A percentile compares a stretch with the other conserved stretches of the same genome.
These are phyloP conservation scores for Philonicus albiceps DNA, from an alignment of 2,888 invertebrate species.

Conservation along the genomic window DNA sequence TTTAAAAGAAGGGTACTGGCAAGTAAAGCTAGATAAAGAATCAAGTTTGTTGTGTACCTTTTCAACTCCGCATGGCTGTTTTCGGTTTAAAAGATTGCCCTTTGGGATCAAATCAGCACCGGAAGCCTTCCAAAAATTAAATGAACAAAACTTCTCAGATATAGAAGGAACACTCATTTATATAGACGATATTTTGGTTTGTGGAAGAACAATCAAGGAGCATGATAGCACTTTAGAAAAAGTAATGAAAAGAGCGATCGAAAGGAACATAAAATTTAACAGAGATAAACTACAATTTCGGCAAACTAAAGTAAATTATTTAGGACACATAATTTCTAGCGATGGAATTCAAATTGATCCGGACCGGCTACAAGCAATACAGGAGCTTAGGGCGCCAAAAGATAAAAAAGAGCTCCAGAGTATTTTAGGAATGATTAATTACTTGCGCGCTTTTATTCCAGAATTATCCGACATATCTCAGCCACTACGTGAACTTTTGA, in stretches of 20 bases:
- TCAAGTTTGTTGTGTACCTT: constrained; percentile 44
- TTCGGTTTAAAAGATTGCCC: constrained; percentile 38
- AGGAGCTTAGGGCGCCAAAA: constrained; percentile 6
- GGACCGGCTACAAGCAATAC: constrained; percentile 20
- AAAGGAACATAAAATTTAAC: constrained; percentile 38
- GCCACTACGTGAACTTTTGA: neutral
- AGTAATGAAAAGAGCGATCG: constrained; percentile 21
- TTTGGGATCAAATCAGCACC: constrained; percentile 36
- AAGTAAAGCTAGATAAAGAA: neutral
- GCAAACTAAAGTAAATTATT: constrained; percentile 43
- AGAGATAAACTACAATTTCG: constrained; percentile 42
- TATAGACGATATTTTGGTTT: constrained; percentile 41
- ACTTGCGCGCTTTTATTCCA: neutral
- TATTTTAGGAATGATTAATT: neutral
- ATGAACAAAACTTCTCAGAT: constrained; percentile 49
- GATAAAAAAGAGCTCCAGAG: neutral
- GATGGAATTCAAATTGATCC: constrained; percentile 43
- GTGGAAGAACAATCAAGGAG: neutral
- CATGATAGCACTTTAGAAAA: constrained; percentile 34
- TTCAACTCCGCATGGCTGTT: constrained; percentile 41
- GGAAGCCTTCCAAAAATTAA: constrained; percentile 49
- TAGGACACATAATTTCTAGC: constrained; percentile 46
- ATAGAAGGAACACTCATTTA: constrained; percentile 44
- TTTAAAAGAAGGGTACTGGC: neutral
- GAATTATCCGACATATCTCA: neutral